These are phyloP conservation scores for Belgica antarctica DNA, from an alignment of 2,888 invertebrate genomes.

Conservation along the genomic window DNA sequence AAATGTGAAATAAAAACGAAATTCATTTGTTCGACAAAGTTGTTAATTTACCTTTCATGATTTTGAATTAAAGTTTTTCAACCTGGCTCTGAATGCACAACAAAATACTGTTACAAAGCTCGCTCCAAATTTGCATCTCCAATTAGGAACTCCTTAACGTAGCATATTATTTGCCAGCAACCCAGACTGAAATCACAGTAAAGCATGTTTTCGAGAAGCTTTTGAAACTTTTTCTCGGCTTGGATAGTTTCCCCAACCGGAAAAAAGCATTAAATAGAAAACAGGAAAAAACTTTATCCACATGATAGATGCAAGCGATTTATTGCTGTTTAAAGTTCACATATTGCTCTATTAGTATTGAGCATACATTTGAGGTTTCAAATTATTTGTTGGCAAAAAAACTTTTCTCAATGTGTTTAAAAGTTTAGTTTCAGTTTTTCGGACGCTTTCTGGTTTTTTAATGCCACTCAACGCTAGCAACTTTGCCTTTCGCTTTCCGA, in stretches of 20 bases:
- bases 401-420: background rate
- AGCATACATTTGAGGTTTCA: background rate
- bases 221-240: background rate
- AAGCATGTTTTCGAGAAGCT: background rate
- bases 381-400: background rate
- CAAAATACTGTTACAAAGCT: too few relatives aligned
- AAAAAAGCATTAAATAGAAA: conserved; percentile 5
- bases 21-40: too few relatives aligned
- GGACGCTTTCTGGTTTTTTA: too few relatives aligned
- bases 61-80: too few relatives aligned
- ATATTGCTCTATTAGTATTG: too few relatives aligned
- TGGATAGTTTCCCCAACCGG: background rate
- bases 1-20: too few relatives aligned
- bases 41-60: too few relatives aligned
- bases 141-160: too few relatives aligned
- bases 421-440: background rate
- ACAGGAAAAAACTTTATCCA: conserved; percentile 10
- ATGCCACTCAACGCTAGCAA: background rate
- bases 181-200: background rate
- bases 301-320: background rate
- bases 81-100: too few relatives aligned
- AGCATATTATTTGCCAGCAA: background rate
- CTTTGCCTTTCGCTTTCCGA: conserved; percentile 4
- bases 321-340: background rate
- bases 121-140: too few relatives aligned